Conservation (phyloP, 2,888 invertebrate species). For the Amiota minor region DNA sequence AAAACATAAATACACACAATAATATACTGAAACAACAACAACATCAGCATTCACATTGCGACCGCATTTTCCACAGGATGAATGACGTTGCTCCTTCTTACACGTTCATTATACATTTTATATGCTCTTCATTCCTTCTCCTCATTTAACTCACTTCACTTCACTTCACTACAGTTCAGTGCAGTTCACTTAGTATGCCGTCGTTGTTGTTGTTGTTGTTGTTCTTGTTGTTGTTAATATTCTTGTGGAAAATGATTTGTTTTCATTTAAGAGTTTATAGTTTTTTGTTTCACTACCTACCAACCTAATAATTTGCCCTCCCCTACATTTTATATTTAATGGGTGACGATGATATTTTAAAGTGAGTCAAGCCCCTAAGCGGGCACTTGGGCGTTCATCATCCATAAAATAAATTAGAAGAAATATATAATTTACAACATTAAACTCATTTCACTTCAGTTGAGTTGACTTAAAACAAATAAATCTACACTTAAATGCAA, state of each 20-base stretch:
- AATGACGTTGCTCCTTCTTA: conserved; percentile 16
- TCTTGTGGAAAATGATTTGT: conserved; percentile 26
- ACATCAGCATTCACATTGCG: conserved; percentile 39
- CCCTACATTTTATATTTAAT: no score
- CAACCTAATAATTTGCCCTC: no score
- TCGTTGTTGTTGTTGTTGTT: no score
- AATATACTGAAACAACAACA: not conserved
- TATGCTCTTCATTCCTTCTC: not conserved
- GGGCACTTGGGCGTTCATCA: not conserved
- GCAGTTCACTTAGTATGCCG: not conserved
- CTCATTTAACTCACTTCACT: not conserved
- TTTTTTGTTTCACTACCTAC: no score
- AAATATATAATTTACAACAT: no score
- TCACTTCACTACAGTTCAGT: not conserved
- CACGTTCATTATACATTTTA: not conserved
- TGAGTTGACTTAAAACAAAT: no score
- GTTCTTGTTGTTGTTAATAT: no score
- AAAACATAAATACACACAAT: not conserved
- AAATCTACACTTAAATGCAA: no score
- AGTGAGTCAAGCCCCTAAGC: no score
- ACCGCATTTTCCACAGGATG: conserved; percentile 34
- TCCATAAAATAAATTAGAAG: no score
- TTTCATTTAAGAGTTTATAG: conserved; percentile 7
- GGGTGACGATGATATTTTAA: no score
- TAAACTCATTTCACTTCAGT: no score